Percentiles rank a stretch among this genome's conserved stretches.
phyloP scores from a whole-genome alignment of 2,888 invertebrate species.

The Orthosia incerta region DNA sequence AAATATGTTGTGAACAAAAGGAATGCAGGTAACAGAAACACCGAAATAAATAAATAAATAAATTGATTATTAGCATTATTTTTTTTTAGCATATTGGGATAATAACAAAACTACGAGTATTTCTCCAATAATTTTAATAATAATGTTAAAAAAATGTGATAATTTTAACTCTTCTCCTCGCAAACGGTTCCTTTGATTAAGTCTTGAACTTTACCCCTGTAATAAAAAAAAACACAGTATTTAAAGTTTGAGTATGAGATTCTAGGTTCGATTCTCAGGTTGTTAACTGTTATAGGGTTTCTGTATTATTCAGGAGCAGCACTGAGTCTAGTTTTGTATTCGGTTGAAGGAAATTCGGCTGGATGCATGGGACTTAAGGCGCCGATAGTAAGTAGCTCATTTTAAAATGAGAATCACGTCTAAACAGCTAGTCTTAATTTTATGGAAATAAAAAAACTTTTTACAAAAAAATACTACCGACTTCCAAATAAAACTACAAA shows the following conservation, averaged over 20 bases:
- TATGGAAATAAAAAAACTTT: no score
- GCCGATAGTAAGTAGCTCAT: no score
- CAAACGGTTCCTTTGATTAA: conserved; percentile 74
- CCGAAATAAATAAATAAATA: no score
- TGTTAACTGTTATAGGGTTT: neutral
- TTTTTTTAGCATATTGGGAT: no score
- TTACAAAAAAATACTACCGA: no score
- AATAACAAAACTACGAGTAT: neutral
- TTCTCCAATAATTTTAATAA: neutral
- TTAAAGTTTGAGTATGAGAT: neutral
- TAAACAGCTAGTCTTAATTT: no score
- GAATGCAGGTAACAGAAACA: no score
- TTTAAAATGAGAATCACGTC: no score
- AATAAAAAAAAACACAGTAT: conserved; percentile 52
- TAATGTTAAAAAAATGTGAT: neutral
- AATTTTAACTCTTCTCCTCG: conserved; percentile 24
- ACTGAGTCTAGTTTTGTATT: neutral
- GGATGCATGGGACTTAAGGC: no score
- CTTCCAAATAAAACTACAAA: no score
- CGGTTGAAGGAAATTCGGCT: neutral
- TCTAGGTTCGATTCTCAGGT: neutral
- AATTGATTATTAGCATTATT: no score
- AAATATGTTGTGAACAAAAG: no score
- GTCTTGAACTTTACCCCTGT: conserved; percentile 73
- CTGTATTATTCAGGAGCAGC: neutral